Percentiles rank a stretch among this genome's conserved stretches.
phyloP scores from a whole-genome alignment of 2,113 vertebrate genomes.

The Eulemur macaco region DNA sequence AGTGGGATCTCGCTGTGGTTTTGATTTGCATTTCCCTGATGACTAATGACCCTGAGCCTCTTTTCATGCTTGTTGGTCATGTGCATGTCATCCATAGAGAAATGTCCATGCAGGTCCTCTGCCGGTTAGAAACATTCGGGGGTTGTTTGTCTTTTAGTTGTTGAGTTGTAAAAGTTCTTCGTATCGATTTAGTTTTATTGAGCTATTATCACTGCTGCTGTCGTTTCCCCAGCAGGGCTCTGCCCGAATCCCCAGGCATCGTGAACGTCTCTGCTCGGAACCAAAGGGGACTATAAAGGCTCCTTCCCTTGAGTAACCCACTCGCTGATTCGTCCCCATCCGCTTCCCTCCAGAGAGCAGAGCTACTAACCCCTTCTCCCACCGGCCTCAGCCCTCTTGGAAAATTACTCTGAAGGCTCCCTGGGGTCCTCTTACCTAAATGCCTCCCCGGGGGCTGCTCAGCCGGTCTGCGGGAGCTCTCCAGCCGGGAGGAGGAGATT shows the following conservation, averaged over 20 bases:
- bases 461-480: background rate
- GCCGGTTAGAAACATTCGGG: too few species aligned
- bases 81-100: background rate
- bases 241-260: constrained; percentile 72
- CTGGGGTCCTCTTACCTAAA: constrained; percentile 68
- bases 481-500: background rate
- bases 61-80: background rate
- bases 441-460: background rate
- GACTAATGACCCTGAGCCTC: too few species aligned
- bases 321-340: constrained; percentile 73
- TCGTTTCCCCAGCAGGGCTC: constrained; percentile 49
- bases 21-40: background rate
- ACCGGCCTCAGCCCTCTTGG: constrained; percentile 67
- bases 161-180: background rate
- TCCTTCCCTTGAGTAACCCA: constrained; percentile 65
- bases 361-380: constrained; percentile 70
- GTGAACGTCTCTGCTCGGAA: constrained; percentile 71
- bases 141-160: background rate
- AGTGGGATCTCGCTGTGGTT: background rate
- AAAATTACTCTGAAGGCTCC: constrained; percentile 77
- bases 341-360: constrained; percentile 76
- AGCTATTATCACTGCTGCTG: background rate
- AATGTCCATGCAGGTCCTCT: background rate
- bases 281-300: constrained; percentile 55
- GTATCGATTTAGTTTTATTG: background rate